Percentiles rank a stretch among this genome's conserved stretches.
Evolutionary conservation across 2,797 vertebrate genomes (phyloP).

Genomic region (Lepus oiostolus): DNA sequence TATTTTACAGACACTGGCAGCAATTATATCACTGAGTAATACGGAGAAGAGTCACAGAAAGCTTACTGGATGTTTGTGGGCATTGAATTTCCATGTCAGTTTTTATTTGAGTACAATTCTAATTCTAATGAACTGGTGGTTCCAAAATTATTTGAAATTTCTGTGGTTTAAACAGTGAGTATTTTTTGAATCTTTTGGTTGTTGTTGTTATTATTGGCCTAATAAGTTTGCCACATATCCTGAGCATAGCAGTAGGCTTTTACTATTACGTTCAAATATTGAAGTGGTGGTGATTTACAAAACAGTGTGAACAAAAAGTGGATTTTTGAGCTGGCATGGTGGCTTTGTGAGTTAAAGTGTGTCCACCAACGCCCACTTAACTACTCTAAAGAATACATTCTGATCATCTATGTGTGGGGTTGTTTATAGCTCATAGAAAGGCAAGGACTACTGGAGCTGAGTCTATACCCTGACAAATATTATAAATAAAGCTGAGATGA

Average conservation of each 20-base stretch:
- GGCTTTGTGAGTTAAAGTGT: neutral
- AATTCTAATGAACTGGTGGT: neutral
- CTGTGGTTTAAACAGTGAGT: neutral
- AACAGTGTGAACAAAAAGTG: neutral
- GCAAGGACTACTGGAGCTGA: rapidly evolving
- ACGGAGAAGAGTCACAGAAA: neutral
- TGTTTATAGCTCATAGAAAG: neutral
- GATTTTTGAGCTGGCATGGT: neutral
- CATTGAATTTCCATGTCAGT: neutral
- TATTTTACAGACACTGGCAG: neutral
- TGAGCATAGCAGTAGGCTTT: neutral
- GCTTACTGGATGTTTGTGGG: neutral
- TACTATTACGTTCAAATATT: neutral
- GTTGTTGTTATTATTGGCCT: neutral
- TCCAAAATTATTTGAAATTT: neutral
- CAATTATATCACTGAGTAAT: neutral
- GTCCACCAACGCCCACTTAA: no score
- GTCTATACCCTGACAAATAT: rapidly evolving
- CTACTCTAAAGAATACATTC: neutral
- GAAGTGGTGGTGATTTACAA: neutral
- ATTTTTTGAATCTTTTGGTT: neutral
- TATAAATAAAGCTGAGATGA: neutral
- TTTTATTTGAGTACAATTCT: neutral
- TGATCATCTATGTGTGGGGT: rapidly evolving
- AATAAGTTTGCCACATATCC: neutral